These are phyloP conservation scores for Otis tarda DNA, from an alignment of 2,113 vertebrate species.

Conservation along the genomic window DNA sequence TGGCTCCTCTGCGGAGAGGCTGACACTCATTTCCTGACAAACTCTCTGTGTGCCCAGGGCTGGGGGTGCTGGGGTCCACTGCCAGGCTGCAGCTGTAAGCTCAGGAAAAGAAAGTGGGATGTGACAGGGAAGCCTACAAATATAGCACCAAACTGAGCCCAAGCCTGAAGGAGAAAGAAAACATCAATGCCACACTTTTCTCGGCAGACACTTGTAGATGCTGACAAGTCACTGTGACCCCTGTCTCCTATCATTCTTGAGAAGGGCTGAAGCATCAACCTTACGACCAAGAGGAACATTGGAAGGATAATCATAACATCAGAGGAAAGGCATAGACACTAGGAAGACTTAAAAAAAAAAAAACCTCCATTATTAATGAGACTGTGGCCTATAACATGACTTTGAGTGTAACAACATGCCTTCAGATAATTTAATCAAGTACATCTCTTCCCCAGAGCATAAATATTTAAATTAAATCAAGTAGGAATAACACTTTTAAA, in stretches of 20 bases:
- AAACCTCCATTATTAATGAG: background rate
- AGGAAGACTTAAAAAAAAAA: background rate
- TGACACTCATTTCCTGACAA: background rate
- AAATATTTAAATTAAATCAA: conserved; percentile 18
- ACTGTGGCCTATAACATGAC: background rate
- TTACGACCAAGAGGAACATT: background rate
- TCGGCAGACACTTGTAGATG: background rate
- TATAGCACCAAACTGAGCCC: background rate
- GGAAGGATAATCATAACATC: background rate
- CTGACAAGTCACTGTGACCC: background rate
- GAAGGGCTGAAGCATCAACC: background rate
- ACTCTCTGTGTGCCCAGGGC: background rate
- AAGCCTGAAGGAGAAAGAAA: background rate
- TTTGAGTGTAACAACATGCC: background rate
- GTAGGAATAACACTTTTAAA: background rate
- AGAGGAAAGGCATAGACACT: background rate
- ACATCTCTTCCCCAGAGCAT: background rate
- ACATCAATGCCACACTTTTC: background rate
- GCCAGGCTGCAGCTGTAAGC: background rate
- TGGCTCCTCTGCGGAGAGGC: background rate
- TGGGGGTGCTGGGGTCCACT: background rate
- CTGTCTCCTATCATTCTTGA: background rate
- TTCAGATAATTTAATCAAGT: background rate
- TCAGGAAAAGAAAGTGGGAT: background rate
- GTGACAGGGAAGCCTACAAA: background rate